Base-by-base conservation (phyloP, 1,140 invertebrate genomes). In the Drosophila kurseongensis region DNA sequence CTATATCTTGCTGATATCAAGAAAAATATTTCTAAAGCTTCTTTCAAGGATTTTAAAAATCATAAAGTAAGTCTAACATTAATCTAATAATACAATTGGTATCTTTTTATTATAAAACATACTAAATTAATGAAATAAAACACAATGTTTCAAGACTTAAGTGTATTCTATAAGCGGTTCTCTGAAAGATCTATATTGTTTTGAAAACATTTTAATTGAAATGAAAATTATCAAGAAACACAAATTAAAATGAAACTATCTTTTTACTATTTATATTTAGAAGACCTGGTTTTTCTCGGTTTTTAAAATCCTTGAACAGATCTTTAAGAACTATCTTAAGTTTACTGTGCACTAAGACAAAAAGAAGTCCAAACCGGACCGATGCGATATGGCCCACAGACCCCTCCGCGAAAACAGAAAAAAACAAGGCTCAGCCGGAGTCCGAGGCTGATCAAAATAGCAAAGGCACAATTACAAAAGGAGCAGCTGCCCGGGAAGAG, bases 391-490 rank as follows among this genome's bases (percentile, higher is more conserved):
- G 65, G 67, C 67, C 65, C 67, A 71, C 59, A 57, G 56, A 77
- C 56, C 75, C 56, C 44, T 51, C 69, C 47, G 52, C 60, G 9
- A 54, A 56, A 54, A 61, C 45, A n/a, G 52, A 47, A 69, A 47
- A 50, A 50, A 57, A 71, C 67, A 58, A 41, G 68, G 66, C 68
- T 71, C 66, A 71, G 67, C 52, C 67, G 36, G 65, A 42, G 51
- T 58, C 66, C 66, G 58, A 81, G 61, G 67, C 85, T 78, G 84
- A 84, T 88, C 85, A 88, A 89, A 89, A 90, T 89, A 89, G 84
- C 85, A 80, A 86, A 82, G 71, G 75, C 83, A 75, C 82, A 89
- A 88, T 86, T 89, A 88, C 84, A 88, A 88, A 88, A 88, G 84
- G 84, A 88, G 80, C 84, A 89, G 88, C 71, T 69, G 73, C 72